Evolutionary conservation across 2,888 invertebrate genomes (phyloP).

Genomic region (Agonopterix alstromeriana): DNA sequence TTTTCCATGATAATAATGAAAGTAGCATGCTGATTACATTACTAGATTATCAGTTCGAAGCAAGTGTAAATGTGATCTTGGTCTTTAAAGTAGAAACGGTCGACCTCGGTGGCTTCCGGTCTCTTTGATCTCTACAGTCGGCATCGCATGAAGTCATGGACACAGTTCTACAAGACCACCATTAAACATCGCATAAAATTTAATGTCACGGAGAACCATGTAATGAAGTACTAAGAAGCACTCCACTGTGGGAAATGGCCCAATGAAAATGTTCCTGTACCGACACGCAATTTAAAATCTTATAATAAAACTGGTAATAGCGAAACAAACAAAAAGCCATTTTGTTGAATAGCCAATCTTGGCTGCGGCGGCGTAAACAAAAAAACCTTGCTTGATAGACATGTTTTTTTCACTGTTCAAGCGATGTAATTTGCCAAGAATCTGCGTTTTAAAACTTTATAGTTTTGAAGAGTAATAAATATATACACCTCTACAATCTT

Average conservation of each 20-base stretch:
- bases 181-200: slow-evolving; percentile 18
- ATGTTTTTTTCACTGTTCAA: not conserved
- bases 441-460: too few species aligned
- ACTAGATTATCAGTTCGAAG: too few species aligned
- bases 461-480: too few species aligned
- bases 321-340: not conserved
- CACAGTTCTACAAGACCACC: slow-evolving; percentile 6
- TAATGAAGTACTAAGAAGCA: slow-evolving; percentile 2
- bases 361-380: not conserved
- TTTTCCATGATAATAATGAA: too few species aligned
- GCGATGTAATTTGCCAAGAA: not conserved
- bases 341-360: not conserved
- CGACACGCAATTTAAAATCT: not conserved
- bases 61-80: not conserved
- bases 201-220: slow-evolving; percentile 7
- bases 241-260: slow-evolving; percentile 2
- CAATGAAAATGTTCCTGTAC: not conserved
- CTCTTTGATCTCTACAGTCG: slow-evolving; percentile 8
- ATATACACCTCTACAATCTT: too few species aligned
- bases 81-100: not conserved
- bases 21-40: too few species aligned
- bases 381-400: not conserved
- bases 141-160: slow-evolving; percentile 5
- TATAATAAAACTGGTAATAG: slow-evolving; percentile 1
- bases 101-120: slow-evolving; percentile 4